Conservation (phyloP, 2,113 vertebrate species). For the Diphyllodes magnificus region DNA sequence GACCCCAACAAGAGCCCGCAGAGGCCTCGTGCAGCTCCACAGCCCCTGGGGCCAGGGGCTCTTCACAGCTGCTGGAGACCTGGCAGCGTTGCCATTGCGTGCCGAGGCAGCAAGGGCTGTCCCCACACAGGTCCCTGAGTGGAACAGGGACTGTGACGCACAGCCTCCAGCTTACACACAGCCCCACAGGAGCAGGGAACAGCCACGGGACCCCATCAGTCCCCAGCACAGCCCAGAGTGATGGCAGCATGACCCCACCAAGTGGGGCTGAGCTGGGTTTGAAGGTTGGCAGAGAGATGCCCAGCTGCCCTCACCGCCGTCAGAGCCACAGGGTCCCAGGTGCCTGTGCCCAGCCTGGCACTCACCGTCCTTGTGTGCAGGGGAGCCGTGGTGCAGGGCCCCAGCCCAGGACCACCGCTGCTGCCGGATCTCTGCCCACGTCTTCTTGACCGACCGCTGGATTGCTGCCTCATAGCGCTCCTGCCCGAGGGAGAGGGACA, state of each 20-base stretch:
- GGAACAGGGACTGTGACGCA: neutral
- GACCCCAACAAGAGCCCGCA: neutral
- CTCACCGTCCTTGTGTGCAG: conserved; percentile 77
- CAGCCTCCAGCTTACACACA: neutral
- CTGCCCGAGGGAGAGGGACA: conserved; percentile 46
- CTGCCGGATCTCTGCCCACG: conserved; percentile 95
- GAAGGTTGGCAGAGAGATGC: neutral
- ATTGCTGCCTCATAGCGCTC: conserved; percentile 94
- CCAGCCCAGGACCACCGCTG: conserved; percentile 96
- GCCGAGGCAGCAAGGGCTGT: neutral
- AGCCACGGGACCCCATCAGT: rapidly evolving
- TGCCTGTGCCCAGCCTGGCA: neutral
- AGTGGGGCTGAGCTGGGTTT: neutral
- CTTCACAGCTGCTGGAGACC: neutral
- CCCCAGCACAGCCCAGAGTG: neutral
- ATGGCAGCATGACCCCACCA: neutral
- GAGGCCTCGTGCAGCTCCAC: neutral
- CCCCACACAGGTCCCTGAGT: conserved; percentile 50
- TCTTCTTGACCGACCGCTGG: conserved; percentile 90
- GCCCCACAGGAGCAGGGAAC: neutral
- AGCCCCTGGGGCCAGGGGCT: neutral
- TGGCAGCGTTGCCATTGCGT: rapidly evolving
- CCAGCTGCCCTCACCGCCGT: rapidly evolving
- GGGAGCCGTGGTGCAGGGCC: conserved; percentile 82
- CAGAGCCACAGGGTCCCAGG: neutral